A percentile compares a stretch with the other conserved stretches of the same genome.
phyloP scores from a whole-genome alignment of 2,113 vertebrate species.

The Tachuris rubrigastra region DNA sequence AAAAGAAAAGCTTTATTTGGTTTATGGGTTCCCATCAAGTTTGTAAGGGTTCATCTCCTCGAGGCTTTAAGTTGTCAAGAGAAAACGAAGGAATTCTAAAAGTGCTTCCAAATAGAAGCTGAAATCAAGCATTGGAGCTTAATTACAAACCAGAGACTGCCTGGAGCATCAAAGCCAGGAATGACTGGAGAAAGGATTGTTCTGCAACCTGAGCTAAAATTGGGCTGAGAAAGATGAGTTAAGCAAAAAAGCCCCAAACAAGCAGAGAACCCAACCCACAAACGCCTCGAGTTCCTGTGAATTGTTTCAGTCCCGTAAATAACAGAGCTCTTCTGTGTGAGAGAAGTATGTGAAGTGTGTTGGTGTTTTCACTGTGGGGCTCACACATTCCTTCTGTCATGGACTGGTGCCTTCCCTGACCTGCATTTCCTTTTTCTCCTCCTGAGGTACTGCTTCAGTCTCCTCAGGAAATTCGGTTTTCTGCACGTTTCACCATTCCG shows the following conservation, averaged over 20 bases:
- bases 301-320: neutral
- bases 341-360: accelerated
- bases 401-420: neutral
- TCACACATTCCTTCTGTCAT: neutral
- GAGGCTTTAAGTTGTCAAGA: neutral
- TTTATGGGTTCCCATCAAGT: neutral
- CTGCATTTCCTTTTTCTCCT: neutral
- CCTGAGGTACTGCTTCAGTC: neutral
- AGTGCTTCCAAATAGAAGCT: neutral
- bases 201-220: neutral
- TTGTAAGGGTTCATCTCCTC: neutral
- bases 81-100: neutral
- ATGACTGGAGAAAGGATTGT: neutral
- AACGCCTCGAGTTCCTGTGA: neutral
- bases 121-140: neutral
- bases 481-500: neutral
- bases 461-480: neutral
- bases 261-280: neutral
- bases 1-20: neutral
- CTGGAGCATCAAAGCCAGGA: neutral
- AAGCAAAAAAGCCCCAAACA: neutral
- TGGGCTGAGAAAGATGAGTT: neutral
- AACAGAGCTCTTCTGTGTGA: neutral
- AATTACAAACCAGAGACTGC: neutral
- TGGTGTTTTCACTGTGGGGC: neutral